A percentile compares a stretch with the other conserved stretches of the same genome.
phyloP scores from a whole-genome alignment of 2,113 vertebrate species.

The Datnioides undecimradiatus region DNA sequence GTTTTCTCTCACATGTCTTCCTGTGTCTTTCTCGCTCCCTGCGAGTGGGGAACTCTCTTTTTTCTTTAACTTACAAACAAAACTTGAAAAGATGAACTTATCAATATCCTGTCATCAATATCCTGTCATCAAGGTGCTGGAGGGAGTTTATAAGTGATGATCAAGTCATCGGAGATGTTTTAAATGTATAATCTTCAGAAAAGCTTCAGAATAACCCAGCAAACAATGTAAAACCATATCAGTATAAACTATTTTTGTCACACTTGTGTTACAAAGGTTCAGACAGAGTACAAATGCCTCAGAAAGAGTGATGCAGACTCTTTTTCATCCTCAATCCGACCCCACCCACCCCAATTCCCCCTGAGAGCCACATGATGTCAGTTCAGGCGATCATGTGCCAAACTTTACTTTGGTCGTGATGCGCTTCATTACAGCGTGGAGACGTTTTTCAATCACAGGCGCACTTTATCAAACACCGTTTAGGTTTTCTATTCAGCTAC shows the following conservation, averaged over 20 bases:
- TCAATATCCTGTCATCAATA: conserved; percentile 1
- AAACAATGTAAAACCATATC: not conserved
- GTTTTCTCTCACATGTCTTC: conserved; percentile 4
- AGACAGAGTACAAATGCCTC: not conserved
- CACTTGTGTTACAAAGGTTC: not conserved
- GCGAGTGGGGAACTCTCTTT: not conserved
- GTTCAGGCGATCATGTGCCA: conserved; percentile 60
- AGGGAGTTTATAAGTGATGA: too few relatives aligned
- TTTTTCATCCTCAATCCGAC: not conserved
- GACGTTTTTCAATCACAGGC: conserved; percentile 19
- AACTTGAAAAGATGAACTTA: not conserved
- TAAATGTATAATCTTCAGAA: too few relatives aligned
- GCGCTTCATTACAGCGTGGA: conserved; percentile 59
- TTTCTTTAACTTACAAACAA: not conserved
- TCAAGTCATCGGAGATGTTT: not conserved
- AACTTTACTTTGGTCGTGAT: conserved; percentile 30
- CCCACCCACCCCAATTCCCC: not conserved
- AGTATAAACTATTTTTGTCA: not conserved
- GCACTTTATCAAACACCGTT: conserved; percentile 2
- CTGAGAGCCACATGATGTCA: conserved; percentile 60
- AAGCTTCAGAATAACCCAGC: too few relatives aligned
- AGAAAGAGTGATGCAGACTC: not conserved
- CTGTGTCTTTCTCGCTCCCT: not conserved
- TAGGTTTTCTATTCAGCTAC: conserved; percentile 2
- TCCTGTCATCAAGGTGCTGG: not conserved